Base-by-base conservation (phyloP, 2,113 vertebrate genomes). In the Tichodroma muraria region DNA sequence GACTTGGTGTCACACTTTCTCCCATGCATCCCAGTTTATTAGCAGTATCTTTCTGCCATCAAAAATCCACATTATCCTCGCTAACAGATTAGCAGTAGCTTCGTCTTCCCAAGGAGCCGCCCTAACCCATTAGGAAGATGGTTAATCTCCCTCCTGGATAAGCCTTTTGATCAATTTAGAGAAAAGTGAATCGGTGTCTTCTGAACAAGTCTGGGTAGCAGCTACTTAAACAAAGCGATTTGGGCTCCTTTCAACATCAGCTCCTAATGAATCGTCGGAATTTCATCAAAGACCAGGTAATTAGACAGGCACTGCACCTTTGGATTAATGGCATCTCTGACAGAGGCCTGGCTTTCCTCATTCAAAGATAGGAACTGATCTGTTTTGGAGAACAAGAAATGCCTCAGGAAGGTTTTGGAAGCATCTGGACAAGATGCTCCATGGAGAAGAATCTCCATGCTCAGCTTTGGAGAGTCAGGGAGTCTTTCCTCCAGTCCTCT, bases 81-180 rank as follows among this genome's bases (percentile, higher is more conserved):
- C 10, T 54, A 73, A 85, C 63, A 96, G 88, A 85, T 93, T 54
- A 94, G 70, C 66, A 80, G 64, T 25, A 57, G 82, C 81, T 73
- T 23, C 1, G 0, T 72, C 54, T 90, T 73, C 91, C 71, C 85
- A 88, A 93, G 90, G 75, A 93, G 64, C 76, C 77, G 47, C 76
- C 64, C 54, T 21, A 23, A 50, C 73, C 79, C 75, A 59, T 85
- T 33, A 91, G 92, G 79, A 90, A 77, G 71, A 66, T 83, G 54
- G 76, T 63, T 92, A 78, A 88, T 96, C 93, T 94, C 49, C 69
- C 65, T 71, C 87, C 91, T 90, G 82, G 18, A 25, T 83, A 90
- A 90, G 54, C 56, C 64, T 96, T 96, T 88, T 88, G 94, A 93
- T 95, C 88, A 96, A 80, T 85, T 82, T 54, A 85, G 75, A 73